Percentiles rank a stretch among this genome's conserved stretches.
Conservation (phyloP, 2,113 vertebrate genomes). For the Buteo buteo region DNA sequence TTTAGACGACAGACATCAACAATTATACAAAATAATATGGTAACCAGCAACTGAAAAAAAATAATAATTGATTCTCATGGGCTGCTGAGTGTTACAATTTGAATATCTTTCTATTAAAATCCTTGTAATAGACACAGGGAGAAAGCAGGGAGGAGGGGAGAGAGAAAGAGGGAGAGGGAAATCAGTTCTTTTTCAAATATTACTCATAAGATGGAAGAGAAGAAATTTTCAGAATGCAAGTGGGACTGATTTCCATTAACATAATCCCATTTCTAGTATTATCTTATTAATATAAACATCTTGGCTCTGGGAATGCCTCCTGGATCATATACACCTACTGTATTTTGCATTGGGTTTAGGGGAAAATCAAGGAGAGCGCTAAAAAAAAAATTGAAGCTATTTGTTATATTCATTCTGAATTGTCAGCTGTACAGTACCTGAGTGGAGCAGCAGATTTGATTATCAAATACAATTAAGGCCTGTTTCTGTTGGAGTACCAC, state of each 20-base stretch:
- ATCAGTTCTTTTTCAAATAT: conserved; percentile 1
- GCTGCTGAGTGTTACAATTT: conserved; percentile 39
- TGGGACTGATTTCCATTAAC: background rate
- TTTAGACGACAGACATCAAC: conserved; percentile 52
- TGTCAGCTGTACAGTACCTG: background rate
- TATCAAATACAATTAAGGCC: conserved; percentile 12
- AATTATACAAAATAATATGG: conserved; percentile 65
- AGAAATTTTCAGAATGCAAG: conserved; percentile 23
- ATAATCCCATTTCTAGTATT: conserved; percentile 18
- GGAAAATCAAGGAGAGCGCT: background rate
- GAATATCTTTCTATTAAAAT: conserved; percentile 49
- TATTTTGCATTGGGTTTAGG: background rate
- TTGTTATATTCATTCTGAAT: background rate
- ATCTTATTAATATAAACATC: conserved; percentile 40
- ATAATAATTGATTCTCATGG: conserved; percentile 48
- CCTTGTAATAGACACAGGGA: background rate
- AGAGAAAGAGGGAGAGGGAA: background rate
- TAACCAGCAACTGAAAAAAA: conserved; percentile 32
- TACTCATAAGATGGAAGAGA: background rate
- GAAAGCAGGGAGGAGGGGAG: background rate
- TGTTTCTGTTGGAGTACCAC: background rate
- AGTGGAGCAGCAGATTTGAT: conserved; percentile 1
- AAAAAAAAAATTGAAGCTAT: conserved; percentile 1
- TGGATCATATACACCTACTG: background rate
- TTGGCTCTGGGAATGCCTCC: background rate